A percentile compares a stretch with the other conserved stretches of the same genome.
Conservation (phyloP, 2,113 vertebrate species). For the Hyperopisus bebe region DNA sequence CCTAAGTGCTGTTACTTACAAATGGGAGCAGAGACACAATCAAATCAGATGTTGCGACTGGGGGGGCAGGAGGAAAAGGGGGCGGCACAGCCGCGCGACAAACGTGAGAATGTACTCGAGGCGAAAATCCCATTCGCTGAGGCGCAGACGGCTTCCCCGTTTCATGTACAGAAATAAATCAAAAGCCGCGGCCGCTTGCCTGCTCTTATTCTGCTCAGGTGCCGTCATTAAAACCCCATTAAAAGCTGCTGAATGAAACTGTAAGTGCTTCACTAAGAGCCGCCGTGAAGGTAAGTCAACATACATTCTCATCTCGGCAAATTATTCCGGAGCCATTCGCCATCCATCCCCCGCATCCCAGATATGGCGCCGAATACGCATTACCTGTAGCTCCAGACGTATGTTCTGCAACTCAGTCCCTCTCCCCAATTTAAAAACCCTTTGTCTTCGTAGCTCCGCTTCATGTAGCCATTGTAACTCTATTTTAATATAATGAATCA, state of each 20-base stretch:
- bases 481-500: not conserved
- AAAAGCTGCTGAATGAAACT: constrained; percentile 7
- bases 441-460: not conserved
- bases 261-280: constrained; percentile 10
- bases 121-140: not conserved
- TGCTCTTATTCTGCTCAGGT: not conserved
- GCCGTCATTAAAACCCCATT: constrained; percentile 11
- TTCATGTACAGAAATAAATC: constrained; percentile 11
- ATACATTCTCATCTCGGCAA: not conserved
- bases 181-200: not conserved
- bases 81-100: not conserved
- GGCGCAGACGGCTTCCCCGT: constrained; percentile 1
- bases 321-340: not conserved
- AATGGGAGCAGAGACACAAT: not conserved
- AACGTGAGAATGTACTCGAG: not conserved
- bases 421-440: not conserved
- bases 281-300: not conserved
- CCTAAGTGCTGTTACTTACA: constrained; percentile 3
- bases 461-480: not conserved
- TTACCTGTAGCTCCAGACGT: not conserved
- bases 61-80: not conserved
- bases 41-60: not conserved
- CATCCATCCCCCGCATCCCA: not conserved
- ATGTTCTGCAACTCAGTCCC: not conserved
- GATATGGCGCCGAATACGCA: not conserved